Percentiles rank a stretch among this genome's conserved stretches.
These are phyloP conservation scores for Dromaius novaehollandiae DNA, from an alignment of 2,113 vertebrate species.

Conservation along the genomic window DNA sequence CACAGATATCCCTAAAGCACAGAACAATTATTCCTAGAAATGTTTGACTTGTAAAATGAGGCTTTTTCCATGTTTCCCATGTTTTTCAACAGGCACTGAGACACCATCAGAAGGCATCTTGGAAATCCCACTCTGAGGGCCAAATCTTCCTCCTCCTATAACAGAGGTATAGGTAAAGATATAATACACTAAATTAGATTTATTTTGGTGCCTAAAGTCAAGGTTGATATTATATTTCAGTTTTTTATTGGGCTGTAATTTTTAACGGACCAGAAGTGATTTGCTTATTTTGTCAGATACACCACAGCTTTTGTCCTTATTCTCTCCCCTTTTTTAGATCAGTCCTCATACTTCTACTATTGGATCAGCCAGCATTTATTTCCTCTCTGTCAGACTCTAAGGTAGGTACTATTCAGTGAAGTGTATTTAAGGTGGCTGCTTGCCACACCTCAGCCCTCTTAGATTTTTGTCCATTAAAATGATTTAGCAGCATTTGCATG, in stretches of 20 bases:
- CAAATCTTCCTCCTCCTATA: neutral
- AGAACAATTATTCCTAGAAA: neutral
- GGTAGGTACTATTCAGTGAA: neutral
- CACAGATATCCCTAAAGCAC: neutral
- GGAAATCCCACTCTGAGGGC: neutral
- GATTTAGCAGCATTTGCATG: neutral
- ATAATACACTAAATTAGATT: neutral
- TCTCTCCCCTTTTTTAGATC: neutral
- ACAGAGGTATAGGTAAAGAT: neutral
- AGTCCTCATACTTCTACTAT: neutral
- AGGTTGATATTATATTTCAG: neutral
- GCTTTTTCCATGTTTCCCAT: neutral
- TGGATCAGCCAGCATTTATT: neutral
- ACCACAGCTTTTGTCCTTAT: neutral
- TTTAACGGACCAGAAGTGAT: neutral
- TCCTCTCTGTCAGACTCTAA: neutral
- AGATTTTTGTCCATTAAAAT: neutral
- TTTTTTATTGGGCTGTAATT: neutral
- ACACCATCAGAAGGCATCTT: neutral
- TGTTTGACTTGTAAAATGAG: neutral
- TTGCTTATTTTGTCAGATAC: conserved; percentile 3
- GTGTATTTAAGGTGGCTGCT: neutral
- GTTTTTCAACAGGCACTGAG: neutral
- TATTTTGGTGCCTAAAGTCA: neutral
- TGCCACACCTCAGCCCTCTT: neutral